These are phyloP conservation scores for Stomatorhinus ivindoensis DNA, from an alignment of 2,113 vertebrate species.

Conservation along the genomic window DNA sequence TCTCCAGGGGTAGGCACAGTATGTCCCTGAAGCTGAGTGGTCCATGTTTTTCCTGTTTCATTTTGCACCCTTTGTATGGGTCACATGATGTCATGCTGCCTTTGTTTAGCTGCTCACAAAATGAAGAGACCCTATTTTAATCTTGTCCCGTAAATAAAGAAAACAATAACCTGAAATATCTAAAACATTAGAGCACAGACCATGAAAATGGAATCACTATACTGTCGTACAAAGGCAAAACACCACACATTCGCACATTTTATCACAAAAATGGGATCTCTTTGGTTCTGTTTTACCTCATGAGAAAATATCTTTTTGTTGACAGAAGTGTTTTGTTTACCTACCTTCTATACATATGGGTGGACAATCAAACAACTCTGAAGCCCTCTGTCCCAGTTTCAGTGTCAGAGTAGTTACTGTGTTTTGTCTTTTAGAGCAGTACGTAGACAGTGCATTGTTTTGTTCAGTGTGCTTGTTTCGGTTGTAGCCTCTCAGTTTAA, in stretches of 20 bases:
- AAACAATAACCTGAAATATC: background rate
- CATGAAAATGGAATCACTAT: background rate
- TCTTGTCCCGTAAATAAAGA: constrained; percentile 21
- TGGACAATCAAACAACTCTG: background rate
- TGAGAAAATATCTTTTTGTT: background rate
- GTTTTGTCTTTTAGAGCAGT: background rate
- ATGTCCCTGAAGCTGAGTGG: background rate
- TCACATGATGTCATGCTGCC: constrained; percentile 20
- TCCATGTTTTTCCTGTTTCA: constrained; percentile 17
- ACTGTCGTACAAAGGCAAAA: background rate
- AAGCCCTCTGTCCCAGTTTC: background rate
- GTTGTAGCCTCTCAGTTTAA: background rate
- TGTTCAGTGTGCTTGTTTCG: background rate
- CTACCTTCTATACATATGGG: background rate
- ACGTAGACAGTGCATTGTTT: background rate
- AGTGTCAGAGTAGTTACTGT: background rate
- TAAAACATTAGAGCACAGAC: background rate
- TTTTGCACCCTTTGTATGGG: constrained; percentile 9
- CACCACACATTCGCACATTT: background rate
- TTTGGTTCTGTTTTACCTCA: background rate
- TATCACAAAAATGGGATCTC: background rate
- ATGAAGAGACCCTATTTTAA: background rate
- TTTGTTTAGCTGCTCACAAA: background rate
- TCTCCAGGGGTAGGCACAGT: background rate
- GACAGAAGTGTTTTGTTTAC: background rate